Evolutionary conservation across 2,113 vertebrate genomes (phyloP).

Genomic region (Etheostoma spectabile): DNA sequence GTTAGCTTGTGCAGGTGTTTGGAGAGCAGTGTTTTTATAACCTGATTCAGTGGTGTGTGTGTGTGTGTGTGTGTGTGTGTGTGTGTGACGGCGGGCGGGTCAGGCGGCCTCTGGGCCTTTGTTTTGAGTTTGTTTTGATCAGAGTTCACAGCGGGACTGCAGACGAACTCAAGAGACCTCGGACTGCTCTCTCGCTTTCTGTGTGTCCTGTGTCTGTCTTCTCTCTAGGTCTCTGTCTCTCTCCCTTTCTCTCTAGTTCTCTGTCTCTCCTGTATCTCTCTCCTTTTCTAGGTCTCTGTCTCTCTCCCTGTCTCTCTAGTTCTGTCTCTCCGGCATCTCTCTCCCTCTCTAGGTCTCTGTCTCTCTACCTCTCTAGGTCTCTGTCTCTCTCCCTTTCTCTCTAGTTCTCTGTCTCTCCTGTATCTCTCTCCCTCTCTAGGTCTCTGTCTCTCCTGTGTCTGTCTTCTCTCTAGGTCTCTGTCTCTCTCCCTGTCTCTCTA

Average conservation of each 20-base stretch:
- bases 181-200: constrained; percentile 2
- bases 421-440: too few species aligned
- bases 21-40: constrained; percentile 45
- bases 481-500: background rate
- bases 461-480: too few species aligned
- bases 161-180: constrained; percentile 64
- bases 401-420: background rate
- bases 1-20: constrained; percentile 66
- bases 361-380: background rate
- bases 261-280: background rate
- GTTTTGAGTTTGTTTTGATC: constrained; percentile 71
- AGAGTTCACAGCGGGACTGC: constrained; percentile 53
- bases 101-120: constrained; percentile 51
- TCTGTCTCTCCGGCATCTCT: background rate
- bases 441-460: too few species aligned
- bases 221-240: background rate
- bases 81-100: constrained; percentile 38
- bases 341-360: background rate
- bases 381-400: background rate
- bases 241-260: background rate
- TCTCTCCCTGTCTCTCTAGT: background rate
- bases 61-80: too few species aligned
- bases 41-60: constrained; percentile 26
- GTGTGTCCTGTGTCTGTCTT: background rate
- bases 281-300: background rate